Conservation (phyloP, 2,888 invertebrate genomes). For the Heliconius ismenius region DNA sequence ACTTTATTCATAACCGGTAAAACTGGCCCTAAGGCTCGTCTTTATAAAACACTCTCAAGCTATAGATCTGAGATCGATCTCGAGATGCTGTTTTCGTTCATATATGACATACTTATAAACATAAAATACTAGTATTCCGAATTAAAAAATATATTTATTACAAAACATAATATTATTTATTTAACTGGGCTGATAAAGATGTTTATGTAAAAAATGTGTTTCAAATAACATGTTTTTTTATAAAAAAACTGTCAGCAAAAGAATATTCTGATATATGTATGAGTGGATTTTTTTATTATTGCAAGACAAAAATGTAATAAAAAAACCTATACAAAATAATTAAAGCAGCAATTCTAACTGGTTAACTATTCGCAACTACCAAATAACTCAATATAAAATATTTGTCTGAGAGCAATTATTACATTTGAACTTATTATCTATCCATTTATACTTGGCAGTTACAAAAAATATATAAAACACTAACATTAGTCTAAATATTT, state of each 20-base stretch:
- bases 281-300: neutral
- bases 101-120: no score
- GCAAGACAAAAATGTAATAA: no score
- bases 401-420: neutral
- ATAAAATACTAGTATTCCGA: no score
- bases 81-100: no score
- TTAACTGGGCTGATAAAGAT: no score
- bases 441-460: neutral
- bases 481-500: constrained; percentile 1
- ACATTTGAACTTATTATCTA: neutral
- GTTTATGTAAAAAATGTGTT: no score
- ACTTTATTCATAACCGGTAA: no score
- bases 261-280: no score
- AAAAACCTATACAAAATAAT: neutral
- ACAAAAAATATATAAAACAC: neutral
- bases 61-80: no score
- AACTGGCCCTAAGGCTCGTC: no score
- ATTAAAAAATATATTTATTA: no score
- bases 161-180: neutral
- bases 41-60: no score
- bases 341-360: neutral
- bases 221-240: neutral
- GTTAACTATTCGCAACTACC: neutral
- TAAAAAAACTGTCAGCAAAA: neutral
- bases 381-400: neutral